Base-by-base conservation (phyloP, 2,888 invertebrate genomes). In the Glyphotaelius pellucidus region DNA sequence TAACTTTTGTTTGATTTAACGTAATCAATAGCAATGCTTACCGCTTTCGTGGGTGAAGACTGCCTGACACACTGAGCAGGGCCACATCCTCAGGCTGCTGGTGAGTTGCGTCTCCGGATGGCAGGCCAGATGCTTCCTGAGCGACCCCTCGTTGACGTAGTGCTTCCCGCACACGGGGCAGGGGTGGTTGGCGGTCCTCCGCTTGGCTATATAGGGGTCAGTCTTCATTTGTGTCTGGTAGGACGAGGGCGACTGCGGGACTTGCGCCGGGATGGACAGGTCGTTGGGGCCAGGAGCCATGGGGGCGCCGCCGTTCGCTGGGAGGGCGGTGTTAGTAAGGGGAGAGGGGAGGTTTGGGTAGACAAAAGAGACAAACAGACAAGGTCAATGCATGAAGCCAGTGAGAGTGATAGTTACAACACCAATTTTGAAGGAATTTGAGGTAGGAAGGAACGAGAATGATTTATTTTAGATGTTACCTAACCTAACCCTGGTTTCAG, bases 161-260 rank as follows among this genome's bases (percentile, higher is more conserved):
- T 99, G 98, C 96, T 99, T 99, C 94, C 99, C 99, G 95, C 99
- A 99, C 85, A 99, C 98, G 35, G 99, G 99, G 95, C 99, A 99
- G 90, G 99, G 98, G 95, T 99, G 99, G 96, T 99, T 99, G 94
- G 99, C 98, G 94, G 98, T 98, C 96, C 98, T 97, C 96, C 99
- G 97, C 96, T 99, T 99, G 95, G 98, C 98, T 97, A 98, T 97
- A 97, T 98, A 98, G 96, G 97, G 97, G 96, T 97, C 97, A 95
- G 96, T 95, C 96, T 96, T 96, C 96, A 96, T 95, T 96, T 96
- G 96, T 95, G 96, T 95, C 93, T 96, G 96, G 95, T 96, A 93
- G 30, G 95, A 95, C 96, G 96, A 97, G 95, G 97, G 97, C 95
- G 97, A 96, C 94, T 96, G 92, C 42, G 93, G 93, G 25, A 92